Conservation (phyloP, 2,888 invertebrate species). For the Harmothoe impar region DNA sequence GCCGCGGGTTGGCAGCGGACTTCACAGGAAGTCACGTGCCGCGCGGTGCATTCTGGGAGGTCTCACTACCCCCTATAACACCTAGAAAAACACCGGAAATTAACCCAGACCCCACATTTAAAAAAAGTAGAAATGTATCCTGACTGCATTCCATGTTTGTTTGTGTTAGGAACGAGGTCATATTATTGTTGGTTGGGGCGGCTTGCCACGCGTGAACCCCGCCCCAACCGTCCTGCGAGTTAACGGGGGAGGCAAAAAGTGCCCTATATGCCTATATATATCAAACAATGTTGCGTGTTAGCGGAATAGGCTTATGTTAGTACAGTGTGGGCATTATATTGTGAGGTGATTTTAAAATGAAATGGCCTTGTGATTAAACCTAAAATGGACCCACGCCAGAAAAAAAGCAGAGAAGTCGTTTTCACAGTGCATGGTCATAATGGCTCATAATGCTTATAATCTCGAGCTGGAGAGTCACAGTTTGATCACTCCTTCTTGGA, state of each 20-base stretch:
- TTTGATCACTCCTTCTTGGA: no score
- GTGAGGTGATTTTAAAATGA: background rate
- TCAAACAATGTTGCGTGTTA: background rate
- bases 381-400: no score
- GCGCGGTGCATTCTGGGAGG: background rate
- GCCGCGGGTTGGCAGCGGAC: background rate
- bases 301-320: background rate
- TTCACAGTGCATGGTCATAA: no score
- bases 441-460: no score
- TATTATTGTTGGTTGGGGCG: background rate
- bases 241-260: background rate
- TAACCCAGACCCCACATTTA: no score
- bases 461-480: no score
- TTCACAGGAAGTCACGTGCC: background rate
- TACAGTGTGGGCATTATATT: background rate
- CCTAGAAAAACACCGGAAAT: no score
- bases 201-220: background rate
- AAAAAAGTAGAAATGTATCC: background rate
- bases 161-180: slow-evolving; percentile 22
- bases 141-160: background rate
- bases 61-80: no score
- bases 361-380: no score
- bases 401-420: no score
- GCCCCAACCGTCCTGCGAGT: background rate
- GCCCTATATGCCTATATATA: background rate